Evolutionary conservation across 2,888 invertebrate genomes (phyloP), one percentile per base, ranked within the genome.

Genomic region (Erebia palarica): DNA sequence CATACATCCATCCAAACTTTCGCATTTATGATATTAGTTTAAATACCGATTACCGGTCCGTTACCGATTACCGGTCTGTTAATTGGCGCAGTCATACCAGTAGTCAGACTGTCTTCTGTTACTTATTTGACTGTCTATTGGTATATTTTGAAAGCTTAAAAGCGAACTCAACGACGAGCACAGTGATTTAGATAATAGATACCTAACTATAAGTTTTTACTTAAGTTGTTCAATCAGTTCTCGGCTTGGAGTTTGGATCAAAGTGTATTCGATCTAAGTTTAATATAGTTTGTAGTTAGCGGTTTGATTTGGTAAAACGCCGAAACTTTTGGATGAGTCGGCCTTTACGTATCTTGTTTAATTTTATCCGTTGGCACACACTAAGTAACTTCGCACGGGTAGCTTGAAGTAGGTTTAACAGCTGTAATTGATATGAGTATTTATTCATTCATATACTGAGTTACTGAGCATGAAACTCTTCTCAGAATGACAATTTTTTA

Each of bases 231-330:
- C 42, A 60, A 60, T 60, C 42, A n/a, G 44, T 60, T 42, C 16
- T 60, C n/a, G 10, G 60, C 16, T 60, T 10, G 10, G 60, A 42
- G 60, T 42, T 60, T 9, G 11, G 60, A 42, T 60, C 42, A 60
- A 60, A 60, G 60, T 42, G 42, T 60, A 60, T 59, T 59, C 14
- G 59, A 59, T 59, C 59, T 4, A 36, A 59, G 59, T 59, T 36
- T 36, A 59, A 42, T 60, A 42, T 44, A 60, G 42, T 60, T 60
- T 44, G 16, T 60, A 58, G 57, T 58, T 58, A 58, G 57, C 60
- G 60, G 60, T 60, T 60, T 60, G 42, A 42, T 60, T 60, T 16
- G 16, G 16, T 42, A 44, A 42, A 42, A 10, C 11, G 10, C 42
- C 44, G 42, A 10, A 42, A 44, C 42, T 60, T 27, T 13, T 27